A percentile compares a stretch with the other conserved stretches of the same genome.
Conservation (phyloP, 2,113 vertebrate species). For the Nicator chloris region DNA sequence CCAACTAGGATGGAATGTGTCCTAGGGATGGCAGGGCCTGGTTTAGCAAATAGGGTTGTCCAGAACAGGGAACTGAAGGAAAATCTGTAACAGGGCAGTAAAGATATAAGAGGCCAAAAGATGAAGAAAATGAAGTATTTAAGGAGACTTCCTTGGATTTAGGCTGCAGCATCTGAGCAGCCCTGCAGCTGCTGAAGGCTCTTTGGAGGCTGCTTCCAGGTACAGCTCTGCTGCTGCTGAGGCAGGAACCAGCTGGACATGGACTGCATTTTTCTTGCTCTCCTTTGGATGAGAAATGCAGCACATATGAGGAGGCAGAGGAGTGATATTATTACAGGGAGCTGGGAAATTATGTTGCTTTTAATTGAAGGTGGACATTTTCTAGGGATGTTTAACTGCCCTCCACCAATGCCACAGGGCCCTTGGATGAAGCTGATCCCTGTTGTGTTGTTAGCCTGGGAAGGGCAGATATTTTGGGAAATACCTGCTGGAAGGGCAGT, state of each 20-base stretch:
- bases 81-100: neutral
- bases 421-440: neutral
- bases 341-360: neutral
- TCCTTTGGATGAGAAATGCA: neutral
- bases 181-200: neutral
- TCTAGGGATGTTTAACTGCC: neutral
- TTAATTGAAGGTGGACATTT: neutral
- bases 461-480: neutral
- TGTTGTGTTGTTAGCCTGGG: neutral
- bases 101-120: neutral
- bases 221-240: neutral
- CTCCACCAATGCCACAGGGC: accelerated
- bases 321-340: neutral
- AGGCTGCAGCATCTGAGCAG: neutral
- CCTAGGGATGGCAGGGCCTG: neutral
- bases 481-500: neutral
- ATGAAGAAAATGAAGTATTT: neutral
- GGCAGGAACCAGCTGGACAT: neutral
- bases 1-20: accelerated
- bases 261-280: neutral
- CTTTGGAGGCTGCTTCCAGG: neutral
- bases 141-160: neutral
- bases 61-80: neutral
- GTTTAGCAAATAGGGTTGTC: neutral
- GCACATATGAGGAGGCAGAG: accelerated